Conservation (phyloP, 64 coral and sea anemone genomes). For the Orbicella faveolata region DNA sequence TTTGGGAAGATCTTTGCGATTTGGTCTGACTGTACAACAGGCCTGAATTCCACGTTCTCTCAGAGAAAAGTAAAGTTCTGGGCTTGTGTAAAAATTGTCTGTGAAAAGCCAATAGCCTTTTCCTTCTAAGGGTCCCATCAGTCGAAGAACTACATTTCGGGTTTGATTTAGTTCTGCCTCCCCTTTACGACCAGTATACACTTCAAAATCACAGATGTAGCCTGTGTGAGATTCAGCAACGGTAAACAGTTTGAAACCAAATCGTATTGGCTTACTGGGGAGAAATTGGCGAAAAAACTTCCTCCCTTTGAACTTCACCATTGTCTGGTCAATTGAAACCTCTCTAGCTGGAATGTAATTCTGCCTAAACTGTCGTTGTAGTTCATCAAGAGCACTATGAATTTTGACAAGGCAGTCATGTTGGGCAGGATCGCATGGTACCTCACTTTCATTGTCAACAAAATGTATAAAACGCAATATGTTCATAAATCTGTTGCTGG, state of each 20-base stretch:
- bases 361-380: slow-evolving; percentile 7
- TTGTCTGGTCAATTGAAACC: slow-evolving; percentile 35
- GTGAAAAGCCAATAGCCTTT: slow-evolving; percentile 31
- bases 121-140: not conserved
- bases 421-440: slow-evolving; percentile 27
- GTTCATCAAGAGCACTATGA: not conserved
- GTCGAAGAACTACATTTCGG: not conserved
- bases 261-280: not conserved
- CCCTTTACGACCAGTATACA: slow-evolving; percentile 37
- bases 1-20: slow-evolving; percentile 25
- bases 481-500: slow-evolving; percentile 6
- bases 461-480: slow-evolving; percentile 53
- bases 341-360: slow-evolving; percentile 18
- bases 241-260: slow-evolving; percentile 41
- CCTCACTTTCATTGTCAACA: slow-evolving; percentile 34
- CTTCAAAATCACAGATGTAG: slow-evolving; percentile 16
- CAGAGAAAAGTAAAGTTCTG: slow-evolving; percentile 20
- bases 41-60: slow-evolving; percentile 33
- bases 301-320: slow-evolving; percentile 52
- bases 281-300: slow-evolving; percentile 42
- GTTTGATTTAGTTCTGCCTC: slow-evolving; percentile 18
- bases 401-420: slow-evolving; percentile 4
- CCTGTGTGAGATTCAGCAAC: slow-evolving; percentile 32
- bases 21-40: slow-evolving; percentile 25
- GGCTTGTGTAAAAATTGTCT: slow-evolving; percentile 30